Conservation (phyloP, 2,888 invertebrate genomes). For the Brachyopa scutellaris region DNA sequence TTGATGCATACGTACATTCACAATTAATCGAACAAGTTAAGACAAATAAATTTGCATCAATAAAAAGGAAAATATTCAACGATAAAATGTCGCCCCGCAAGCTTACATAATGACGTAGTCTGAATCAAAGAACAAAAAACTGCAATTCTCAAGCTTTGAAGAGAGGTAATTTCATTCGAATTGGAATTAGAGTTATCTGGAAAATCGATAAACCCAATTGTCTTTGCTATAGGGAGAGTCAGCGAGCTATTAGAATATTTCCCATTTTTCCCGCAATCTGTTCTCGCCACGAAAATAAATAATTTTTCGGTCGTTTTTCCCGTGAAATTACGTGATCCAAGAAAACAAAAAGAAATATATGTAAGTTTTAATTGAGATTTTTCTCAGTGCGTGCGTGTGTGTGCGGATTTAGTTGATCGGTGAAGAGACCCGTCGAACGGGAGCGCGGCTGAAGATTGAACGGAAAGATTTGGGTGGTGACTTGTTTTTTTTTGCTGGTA, state of each 20-base stretch:
- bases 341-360: constrained; percentile 37
- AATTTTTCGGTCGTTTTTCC: constrained; percentile 20
- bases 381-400: constrained; percentile 43
- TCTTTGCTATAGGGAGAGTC: neutral
- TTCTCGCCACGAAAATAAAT: neutral
- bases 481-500: constrained; percentile 45
- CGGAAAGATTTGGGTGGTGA: constrained; percentile 62
- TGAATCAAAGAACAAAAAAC: constrained; percentile 17
- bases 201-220: constrained; percentile 65
- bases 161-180: constrained; percentile 19
- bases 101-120: constrained; percentile 71
- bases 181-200: constrained; percentile 45
- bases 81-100: constrained; percentile 34
- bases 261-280: neutral
- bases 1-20: neutral
- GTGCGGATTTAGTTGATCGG: constrained; percentile 54
- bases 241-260: neutral
- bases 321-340: constrained; percentile 63
- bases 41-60: neutral
- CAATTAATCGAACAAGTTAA: neutral
- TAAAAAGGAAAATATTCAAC: constrained; percentile 5
- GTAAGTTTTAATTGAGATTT: constrained; percentile 25
- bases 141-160: constrained; percentile 44
- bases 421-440: constrained; percentile 55
- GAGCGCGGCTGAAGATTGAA: constrained; percentile 63